Base-by-base conservation (phyloP, 2,888 invertebrate species). In the Drosophila quinaria region DNA sequence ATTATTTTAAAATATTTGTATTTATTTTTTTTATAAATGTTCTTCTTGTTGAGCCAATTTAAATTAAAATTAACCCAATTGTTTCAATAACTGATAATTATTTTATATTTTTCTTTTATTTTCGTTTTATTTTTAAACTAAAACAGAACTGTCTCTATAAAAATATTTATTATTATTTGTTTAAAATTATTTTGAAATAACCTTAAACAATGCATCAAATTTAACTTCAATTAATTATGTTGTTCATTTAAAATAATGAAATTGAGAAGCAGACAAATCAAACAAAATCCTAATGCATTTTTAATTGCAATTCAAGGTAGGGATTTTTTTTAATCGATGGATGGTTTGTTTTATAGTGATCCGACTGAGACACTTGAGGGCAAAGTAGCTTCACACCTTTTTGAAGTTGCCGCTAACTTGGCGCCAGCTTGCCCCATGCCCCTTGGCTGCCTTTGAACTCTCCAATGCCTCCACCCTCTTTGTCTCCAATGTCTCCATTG, bases 381-480 rank as follows among this genome's bases (percentile, higher is more conserved):
- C 29, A 1, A 31, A 4, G 29, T 17, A 17, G 10, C 29, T 29
- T 54, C 29, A 39, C 33, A 50, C 35, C 50, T 33, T 9, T 35
- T 50, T 50, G 50, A 35, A 50, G 50, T 50, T 35, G 37, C 51
- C 37, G 51, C 37, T 25, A 51, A 37, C 19, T 35, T 50, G 50
- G 50, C 50, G 50, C 50, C 50, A 22, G 66, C 49, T 58, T 46
- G 51, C 52, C 62, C 41, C 73, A 37, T 41, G 17, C 9, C 22
- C 31, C 33, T 51, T 42, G 25, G 5, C 37, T 41, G 5, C 15
- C 5, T n/a, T 25, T 4, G 13, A 39, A 13, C 33, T 3, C 33
- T 37, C 31, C n/a, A n/a, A n/a, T n/a, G n/a, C 49, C 35, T 39
- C 3, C 5, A n/a, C 11, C 17, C 19, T 11, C 9, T 5, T 9